Evolutionary conservation across 2,888 invertebrate genomes (phyloP), one percentile per base, ranked within the genome.

Genomic region (Crossocerus cetratus): DNA sequence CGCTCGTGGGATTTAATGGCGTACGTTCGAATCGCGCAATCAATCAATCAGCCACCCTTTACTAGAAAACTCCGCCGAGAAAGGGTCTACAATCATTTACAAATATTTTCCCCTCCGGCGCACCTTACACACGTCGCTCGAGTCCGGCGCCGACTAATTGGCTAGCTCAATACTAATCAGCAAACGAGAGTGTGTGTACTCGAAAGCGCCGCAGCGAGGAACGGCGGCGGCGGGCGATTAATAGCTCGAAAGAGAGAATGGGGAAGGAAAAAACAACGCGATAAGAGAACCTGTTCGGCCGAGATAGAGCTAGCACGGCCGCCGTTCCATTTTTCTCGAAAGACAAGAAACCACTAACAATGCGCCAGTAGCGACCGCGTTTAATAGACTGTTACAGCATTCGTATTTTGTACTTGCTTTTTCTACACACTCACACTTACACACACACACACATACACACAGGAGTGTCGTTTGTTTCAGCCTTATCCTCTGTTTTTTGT

Each of bases 261-360:
- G 32, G 32, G 32, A 32, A 32, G 32, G 32, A 32, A 32, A 32
- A 43, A 16, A 42, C 43, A 56, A 22, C 2, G n/a, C 23, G 23
- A 54, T n/a, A 58, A 49, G 18, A 60, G 32, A 57, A 23, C 43
- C 20, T 58, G 42, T 58, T 57, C 18, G 56, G 23, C 56, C 23
- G 56, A 22, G 56, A 22, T 57, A 57, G n/a, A 3, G 11, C 13
- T n/a, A n/a, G 5, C 56, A 23, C 14, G 22, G 20, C 23, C n/a
- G 23, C 32, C 32, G 22, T 57, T 55, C 55, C 14, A 14, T 5
- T 55, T 32, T 32, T 32, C 32, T 32, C 32, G 32, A 32, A 32
- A 32, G 32, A 32, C 32, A 32, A 32, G 32, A 32, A 32, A 32
- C 32, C 32, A 32, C 32, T 32, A 32, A 32, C 11, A 32, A 32